Percentiles rank a stretch among this genome's conserved stretches.
Conservation (phyloP, 2,113 vertebrate species). For the human (Homo sapiens) region DNA sequence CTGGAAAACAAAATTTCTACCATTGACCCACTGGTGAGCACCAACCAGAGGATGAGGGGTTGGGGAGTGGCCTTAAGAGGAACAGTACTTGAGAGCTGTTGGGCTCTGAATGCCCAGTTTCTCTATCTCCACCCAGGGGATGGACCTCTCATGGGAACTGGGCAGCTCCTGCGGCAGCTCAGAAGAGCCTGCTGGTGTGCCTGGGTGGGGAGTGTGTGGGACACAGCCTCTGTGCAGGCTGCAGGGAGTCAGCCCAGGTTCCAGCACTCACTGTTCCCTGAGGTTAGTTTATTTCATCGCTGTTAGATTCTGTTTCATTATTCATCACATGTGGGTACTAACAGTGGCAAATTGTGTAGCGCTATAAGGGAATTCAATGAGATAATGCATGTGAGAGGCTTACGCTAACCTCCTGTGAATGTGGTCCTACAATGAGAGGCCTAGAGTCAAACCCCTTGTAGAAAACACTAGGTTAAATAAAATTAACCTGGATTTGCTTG, state of each 20-base stretch:
- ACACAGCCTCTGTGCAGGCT: background rate
- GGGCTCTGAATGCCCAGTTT: fast-evolving
- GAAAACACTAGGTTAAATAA: background rate
- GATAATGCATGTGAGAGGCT: fast-evolving
- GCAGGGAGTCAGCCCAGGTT: background rate
- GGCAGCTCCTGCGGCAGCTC: background rate
- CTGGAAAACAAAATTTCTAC: background rate
- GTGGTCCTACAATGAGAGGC: background rate
- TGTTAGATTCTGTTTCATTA: background rate
- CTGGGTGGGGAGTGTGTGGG: fast-evolving
- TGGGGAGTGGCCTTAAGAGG: background rate
- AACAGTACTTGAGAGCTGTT: background rate
- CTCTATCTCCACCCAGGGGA: background rate
- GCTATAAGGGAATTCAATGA: background rate
- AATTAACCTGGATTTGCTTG: background rate
- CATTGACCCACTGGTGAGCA: too few species aligned
- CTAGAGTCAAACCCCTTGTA: background rate
- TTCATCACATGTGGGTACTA: background rate
- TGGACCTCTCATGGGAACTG: background rate
- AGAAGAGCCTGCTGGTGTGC: too few species aligned
- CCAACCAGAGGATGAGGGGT: background rate
- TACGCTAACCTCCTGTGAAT: background rate
- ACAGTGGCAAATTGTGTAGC: too few species aligned
- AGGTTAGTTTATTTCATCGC: background rate
- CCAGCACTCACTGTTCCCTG: too few species aligned